phyloP scores from a whole-genome alignment of 2,113 vertebrate genomes.

The Antechinus stuartii region DNA sequence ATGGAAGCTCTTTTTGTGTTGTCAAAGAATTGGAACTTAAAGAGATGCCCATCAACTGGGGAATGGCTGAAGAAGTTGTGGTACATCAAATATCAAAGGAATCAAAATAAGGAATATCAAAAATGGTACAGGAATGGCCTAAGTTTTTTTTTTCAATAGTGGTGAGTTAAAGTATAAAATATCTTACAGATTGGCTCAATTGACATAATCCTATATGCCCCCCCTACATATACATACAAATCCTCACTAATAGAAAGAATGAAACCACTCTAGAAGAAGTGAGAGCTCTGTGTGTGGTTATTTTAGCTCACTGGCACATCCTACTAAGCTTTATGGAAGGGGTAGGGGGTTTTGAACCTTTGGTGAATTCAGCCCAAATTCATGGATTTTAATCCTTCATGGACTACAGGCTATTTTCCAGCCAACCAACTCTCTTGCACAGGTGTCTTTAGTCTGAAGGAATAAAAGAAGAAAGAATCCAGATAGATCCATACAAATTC shows the following conservation, averaged over 20 bases:
- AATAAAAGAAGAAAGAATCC: neutral
- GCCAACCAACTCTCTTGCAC: neutral
- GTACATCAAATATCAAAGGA: neutral
- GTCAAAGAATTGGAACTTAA: neutral
- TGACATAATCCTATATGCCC: neutral
- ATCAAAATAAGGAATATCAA: too few species aligned
- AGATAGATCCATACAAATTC: conserved; percentile 20
- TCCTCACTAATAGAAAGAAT: neutral
- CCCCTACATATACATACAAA: neutral
- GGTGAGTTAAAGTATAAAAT: neutral
- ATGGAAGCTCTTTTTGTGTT: neutral
- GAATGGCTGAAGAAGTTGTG: neutral
- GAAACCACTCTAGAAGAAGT: neutral
- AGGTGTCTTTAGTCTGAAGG: neutral
- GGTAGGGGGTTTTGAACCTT: neutral
- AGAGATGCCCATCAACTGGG: neutral
- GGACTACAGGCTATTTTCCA: neutral
- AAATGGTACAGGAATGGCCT: neutral
- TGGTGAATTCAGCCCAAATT: neutral
- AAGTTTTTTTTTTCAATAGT: neutral
- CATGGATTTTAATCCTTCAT: neutral
- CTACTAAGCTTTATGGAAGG: neutral
- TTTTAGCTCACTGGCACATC: neutral
- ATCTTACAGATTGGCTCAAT: neutral
- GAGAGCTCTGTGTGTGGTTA: neutral